phyloP scores from a whole-genome alignment of 2,797 vertebrate genomes.

The Platyrinchus mystaceus region DNA sequence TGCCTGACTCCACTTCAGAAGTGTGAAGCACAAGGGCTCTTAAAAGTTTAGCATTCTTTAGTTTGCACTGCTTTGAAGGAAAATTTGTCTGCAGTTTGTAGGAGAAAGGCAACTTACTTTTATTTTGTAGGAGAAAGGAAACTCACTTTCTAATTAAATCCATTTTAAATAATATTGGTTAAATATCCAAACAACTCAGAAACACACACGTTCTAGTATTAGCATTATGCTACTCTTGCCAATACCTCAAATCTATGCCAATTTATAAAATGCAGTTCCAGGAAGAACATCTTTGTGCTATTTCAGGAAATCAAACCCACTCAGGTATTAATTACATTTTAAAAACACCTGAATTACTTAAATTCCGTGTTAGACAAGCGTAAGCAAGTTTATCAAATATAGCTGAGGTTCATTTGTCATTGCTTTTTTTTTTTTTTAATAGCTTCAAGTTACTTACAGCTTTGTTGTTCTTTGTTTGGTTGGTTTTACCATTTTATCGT shows the following conservation, averaged over 20 bases:
- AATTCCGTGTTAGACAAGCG: not conserved
- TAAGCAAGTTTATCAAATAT: not conserved
- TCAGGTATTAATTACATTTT: not conserved
- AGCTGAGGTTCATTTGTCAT: not conserved
- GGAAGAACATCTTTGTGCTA: not conserved
- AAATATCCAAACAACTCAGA: not conserved
- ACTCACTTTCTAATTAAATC: not conserved
- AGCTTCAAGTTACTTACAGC: not conserved
- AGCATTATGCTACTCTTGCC: rapidly evolving
- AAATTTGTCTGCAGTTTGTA: not conserved
- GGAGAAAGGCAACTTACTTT: not conserved
- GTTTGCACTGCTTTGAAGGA: not conserved
- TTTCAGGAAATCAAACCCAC: not conserved
- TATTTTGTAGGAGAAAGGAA: no score
- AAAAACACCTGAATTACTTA: not conserved
- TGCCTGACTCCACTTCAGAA: not conserved
- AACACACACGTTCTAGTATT: not conserved
- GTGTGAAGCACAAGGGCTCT: not conserved
- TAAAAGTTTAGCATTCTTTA: not conserved
- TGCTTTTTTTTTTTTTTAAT: not conserved
- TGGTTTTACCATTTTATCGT: not conserved
- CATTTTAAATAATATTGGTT: not conserved
- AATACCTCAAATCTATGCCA: not conserved
- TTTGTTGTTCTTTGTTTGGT: not conserved
- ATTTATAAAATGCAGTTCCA: not conserved